A percentile compares a stretch with the other conserved stretches of the same genome.
phyloP scores from a whole-genome alignment of 2,797 vertebrate species.

The Gadopsis marmoratus region DNA sequence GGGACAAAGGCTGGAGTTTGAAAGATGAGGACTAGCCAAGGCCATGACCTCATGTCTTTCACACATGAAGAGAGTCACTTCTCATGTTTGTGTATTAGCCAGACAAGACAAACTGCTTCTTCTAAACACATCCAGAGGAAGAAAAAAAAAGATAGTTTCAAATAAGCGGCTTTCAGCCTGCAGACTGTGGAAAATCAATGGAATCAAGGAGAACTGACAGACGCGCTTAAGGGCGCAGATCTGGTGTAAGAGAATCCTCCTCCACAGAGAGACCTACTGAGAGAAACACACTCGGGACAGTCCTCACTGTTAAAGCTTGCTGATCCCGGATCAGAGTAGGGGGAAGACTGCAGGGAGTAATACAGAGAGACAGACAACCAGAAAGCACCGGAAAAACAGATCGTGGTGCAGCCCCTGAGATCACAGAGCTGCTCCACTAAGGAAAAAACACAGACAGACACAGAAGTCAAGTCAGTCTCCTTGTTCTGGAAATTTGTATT shows the following conservation, averaged over 20 bases:
- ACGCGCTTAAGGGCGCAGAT: slow-evolving; percentile 84
- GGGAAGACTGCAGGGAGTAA: slow-evolving; percentile 70
- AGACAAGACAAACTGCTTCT: slow-evolving; percentile 13
- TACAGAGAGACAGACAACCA: slow-evolving; percentile 65
- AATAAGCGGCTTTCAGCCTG: slow-evolving; percentile 52
- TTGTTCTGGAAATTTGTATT: slow-evolving; percentile 31
- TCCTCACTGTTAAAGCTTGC: slow-evolving; percentile 68
- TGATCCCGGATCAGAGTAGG: slow-evolving; percentile 78
- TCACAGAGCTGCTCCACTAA: slow-evolving; percentile 43
- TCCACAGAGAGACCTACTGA: slow-evolving; percentile 65
- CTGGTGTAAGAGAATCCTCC: slow-evolving; percentile 83
- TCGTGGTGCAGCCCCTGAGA: slow-evolving; percentile 55
- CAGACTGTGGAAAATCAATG: slow-evolving; percentile 66
- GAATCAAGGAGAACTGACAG: slow-evolving; percentile 89
- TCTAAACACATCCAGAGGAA: not conserved
- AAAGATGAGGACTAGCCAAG: slow-evolving; percentile 45
- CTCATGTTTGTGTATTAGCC: slow-evolving; percentile 53
- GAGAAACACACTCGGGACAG: slow-evolving; percentile 64
- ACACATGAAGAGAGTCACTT: slow-evolving; percentile 42
- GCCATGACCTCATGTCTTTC: slow-evolving; percentile 52
- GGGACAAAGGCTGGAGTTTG: slow-evolving; percentile 24
- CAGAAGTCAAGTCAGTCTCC: slow-evolving; percentile 34
- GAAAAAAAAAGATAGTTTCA: slow-evolving; percentile 11
- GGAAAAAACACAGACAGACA: slow-evolving; percentile 42
- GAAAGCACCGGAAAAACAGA: slow-evolving; percentile 60